Evolutionary conservation across 2,797 vertebrate species (phyloP), one percentile per base, ranked within the genome.

Genomic region (Sebastes trivittatus): DNA sequence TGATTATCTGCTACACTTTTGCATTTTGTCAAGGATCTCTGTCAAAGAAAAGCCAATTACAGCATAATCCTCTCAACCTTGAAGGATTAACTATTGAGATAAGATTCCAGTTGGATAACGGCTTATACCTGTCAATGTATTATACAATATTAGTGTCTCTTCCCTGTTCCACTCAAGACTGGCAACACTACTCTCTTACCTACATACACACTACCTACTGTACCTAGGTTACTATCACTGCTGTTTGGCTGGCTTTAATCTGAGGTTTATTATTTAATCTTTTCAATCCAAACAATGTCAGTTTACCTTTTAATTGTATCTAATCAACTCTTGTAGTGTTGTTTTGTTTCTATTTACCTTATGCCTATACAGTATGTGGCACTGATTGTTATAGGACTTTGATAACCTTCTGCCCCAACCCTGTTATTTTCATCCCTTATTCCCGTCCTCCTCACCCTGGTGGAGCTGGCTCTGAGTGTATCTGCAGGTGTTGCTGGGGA

Each of bases 381-480:
- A 22, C 20, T 55, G 22, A 14, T 49, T 62, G 23, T 29, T 62
- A 13, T 3, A 49, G n/a, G 46, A 69, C 6, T 8, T 25, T 13
- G 7, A 11, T 56, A 34, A 54, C 69, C 11, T 6, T 75, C 27
- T 27, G 22, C 4, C 18, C 5, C 20, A 38, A 9, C 1, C 27
- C 27, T 20, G 5, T 54, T 29, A 65, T 3, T 49, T 22, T 54
- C 8, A 25, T 10, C 14, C 7, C 5, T 5, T 11, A 23, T 27
- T 30, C 18, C 32, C 5, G 1, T 18, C 23, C 30, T 61, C 16
- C 94, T 85, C 91, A 99, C 98, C 98, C 83, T 98, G 97, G 74
- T 98, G 97, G 22, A 99, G 96, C 87, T 99, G 98, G 72, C 91
- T 96, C 85, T 97, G 97, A 56, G 97, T 97, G 93, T 98, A 98